Conservation (phyloP, 1,140 invertebrate species). For the Aculops lycopersici region DNA sequence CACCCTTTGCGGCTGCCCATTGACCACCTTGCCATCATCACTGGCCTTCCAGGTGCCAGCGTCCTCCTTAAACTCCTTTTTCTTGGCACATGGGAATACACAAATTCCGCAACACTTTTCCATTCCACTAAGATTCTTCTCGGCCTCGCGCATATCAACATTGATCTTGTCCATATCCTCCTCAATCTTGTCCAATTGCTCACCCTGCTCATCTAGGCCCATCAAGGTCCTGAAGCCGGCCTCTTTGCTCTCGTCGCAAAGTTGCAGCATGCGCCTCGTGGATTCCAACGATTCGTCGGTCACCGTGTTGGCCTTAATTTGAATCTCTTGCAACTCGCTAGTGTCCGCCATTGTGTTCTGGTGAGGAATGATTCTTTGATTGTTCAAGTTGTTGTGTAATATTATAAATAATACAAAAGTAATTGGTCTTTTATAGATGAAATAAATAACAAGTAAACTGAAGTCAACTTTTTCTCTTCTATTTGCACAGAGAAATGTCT, state of each 20-base stretch:
- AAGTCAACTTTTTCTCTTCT: no score
- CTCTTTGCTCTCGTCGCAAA: not conserved
- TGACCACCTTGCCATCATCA: constrained; percentile 10
- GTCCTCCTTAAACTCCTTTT: constrained; percentile 11
- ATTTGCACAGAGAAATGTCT: no score
- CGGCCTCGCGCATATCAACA: not conserved
- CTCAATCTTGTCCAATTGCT: not conserved
- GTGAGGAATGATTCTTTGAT: no score
- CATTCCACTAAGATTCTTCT: not conserved
- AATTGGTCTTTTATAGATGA: no score
- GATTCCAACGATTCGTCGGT: not conserved
- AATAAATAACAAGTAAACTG: no score
- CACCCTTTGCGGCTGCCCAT: constrained; percentile 24
- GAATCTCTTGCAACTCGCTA: not conserved
- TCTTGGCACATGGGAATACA: no score
- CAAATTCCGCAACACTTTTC: no score
- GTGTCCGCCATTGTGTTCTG: no score
- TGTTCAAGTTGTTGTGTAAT: no score
- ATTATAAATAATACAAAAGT: no score
- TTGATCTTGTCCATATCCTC: constrained; percentile 1
- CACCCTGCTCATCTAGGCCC: not conserved
- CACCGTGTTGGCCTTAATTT: not conserved
- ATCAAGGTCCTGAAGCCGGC: not conserved
- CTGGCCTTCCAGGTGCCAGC: constrained; percentile 10
- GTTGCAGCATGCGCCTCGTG: not conserved